Conservation (phyloP, 2,797 vertebrate genomes). For the Silurus lanzhouensis region DNA sequence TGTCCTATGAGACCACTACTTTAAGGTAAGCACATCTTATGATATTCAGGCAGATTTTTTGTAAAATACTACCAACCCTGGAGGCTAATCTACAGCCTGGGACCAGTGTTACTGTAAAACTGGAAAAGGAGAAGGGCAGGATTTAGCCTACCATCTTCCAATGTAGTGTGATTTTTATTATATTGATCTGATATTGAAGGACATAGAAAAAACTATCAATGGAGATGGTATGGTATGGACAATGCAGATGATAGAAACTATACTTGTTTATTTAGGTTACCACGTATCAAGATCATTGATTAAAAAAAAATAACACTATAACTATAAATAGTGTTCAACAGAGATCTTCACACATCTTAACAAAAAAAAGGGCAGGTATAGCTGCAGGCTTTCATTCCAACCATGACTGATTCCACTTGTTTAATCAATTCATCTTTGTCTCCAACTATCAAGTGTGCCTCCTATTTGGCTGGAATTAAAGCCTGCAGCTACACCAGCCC, state of each 20-base stretch:
- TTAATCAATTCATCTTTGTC: slow-evolving; percentile 1
- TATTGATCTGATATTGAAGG: neutral
- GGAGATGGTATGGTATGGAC: too few relatives aligned
- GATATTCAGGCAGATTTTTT: neutral
- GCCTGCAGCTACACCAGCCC: neutral
- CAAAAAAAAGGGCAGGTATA: neutral
- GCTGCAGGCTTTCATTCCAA: neutral
- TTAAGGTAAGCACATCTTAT: neutral
- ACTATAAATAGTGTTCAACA: neutral
- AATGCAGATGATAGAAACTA: neutral
- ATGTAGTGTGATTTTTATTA: neutral
- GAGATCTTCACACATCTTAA: neutral
- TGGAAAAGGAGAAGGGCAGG: neutral
- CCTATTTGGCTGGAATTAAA: neutral
- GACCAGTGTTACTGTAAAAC: neutral
- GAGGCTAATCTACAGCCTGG: neutral
- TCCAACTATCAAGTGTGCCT: neutral
- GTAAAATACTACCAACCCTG: neutral
- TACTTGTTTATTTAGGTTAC: neutral
- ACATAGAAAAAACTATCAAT: neutral
- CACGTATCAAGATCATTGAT: neutral
- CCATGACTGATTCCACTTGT: neutral
- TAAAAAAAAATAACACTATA: neutral
- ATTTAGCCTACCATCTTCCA: neutral
- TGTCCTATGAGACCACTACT: neutral